phyloP scores from a whole-genome alignment of 1,140 invertebrate genomes.

The Eumeta japonica region DNA sequence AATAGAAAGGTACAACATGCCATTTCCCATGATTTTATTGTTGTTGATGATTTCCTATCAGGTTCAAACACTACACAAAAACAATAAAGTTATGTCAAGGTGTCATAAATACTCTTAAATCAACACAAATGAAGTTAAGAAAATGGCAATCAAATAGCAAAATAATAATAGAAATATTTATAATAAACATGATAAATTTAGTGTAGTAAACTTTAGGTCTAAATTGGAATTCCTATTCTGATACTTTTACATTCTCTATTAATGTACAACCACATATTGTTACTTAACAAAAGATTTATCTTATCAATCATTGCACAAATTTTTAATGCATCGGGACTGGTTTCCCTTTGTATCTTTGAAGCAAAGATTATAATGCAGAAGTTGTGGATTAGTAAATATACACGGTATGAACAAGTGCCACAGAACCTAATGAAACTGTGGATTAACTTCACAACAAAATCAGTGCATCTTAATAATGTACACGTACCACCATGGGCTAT shows the following conservation, averaged over 20 bases:
- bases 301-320: constrained; percentile 19
- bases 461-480: constrained; percentile 4
- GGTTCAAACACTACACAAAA: constrained; percentile 3
- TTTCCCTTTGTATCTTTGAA: constrained; percentile 12
- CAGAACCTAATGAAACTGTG: not conserved
- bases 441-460: not conserved
- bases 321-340: constrained; percentile 21
- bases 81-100: not conserved
- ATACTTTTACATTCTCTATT: constrained; percentile 17
- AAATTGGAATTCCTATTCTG: constrained; percentile 17
- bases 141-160: constrained; percentile 16
- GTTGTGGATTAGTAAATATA: constrained; percentile 17
- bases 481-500: not conserved
- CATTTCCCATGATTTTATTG: constrained; percentile 7
- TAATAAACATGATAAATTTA: no score
- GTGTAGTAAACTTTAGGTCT: constrained; percentile 22
- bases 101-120: constrained; percentile 4
- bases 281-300: constrained; percentile 20
- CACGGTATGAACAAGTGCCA: constrained; percentile 19
- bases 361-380: constrained; percentile 21
- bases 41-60: constrained; percentile 8
- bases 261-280: constrained; percentile 8
- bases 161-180: constrained; percentile 9
- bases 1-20: not conserved
- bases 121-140: constrained; percentile 7